Percentiles rank a stretch among this genome's conserved stretches.
Conservation (phyloP, 2,113 vertebrate genomes). For the Calypte anna region DNA sequence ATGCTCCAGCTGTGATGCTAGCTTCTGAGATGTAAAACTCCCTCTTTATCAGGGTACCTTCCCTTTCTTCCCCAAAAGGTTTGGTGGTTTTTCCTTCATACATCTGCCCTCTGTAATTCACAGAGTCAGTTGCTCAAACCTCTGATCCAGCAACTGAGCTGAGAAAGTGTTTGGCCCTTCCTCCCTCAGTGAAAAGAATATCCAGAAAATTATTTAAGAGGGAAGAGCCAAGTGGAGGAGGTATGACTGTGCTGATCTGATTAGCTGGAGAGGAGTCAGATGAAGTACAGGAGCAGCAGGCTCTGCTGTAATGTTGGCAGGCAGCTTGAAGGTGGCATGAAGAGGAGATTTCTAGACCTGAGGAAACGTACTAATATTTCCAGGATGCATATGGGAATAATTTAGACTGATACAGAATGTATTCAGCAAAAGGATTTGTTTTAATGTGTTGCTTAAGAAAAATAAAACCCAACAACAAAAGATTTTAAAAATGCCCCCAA, state of each 20-base stretch:
- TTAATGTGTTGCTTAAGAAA: neutral
- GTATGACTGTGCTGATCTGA: neutral
- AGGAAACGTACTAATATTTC: neutral
- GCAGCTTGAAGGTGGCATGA: neutral
- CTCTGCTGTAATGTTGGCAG: neutral
- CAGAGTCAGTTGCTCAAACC: neutral
- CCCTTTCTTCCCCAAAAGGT: neutral
- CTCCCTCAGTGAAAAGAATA: neutral
- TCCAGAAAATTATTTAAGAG: neutral
- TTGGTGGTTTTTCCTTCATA: neutral
- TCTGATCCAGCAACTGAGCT: neutral
- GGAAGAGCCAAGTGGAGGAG: neutral
- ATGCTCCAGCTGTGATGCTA: rapidly evolving
- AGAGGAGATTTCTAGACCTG: neutral
- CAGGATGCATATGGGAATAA: neutral
- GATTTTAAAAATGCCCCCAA: too few species aligned
- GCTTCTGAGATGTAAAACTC: neutral
- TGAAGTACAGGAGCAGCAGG: neutral
- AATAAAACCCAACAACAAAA: too few species aligned
- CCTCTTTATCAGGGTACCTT: neutral
- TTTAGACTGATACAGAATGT: neutral
- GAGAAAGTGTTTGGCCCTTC: neutral
- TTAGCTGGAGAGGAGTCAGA: neutral
- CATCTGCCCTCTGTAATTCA: neutral
- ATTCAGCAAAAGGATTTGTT: neutral